These are phyloP conservation scores for Microcebus lehilahytsara DNA, from an alignment of 2,113 vertebrate species.

Conservation along the genomic window DNA sequence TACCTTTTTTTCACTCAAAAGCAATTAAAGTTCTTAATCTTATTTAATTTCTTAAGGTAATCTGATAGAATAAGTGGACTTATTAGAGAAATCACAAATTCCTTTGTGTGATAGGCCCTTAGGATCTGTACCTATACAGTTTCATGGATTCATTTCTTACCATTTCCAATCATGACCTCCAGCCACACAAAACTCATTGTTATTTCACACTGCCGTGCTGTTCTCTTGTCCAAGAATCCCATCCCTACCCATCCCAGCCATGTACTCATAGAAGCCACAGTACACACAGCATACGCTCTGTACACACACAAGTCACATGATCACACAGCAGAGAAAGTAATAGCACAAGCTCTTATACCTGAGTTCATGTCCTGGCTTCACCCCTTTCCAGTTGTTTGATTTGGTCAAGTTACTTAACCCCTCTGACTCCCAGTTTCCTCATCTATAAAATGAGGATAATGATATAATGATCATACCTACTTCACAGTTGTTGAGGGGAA, in stretches of 20 bases:
- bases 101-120: not conserved
- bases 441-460: not conserved
- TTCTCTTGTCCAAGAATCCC: not conserved
- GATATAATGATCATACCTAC: not conserved
- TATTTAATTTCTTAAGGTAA: not conserved
- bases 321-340: not conserved
- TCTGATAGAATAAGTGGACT: not conserved
- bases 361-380: not conserved
- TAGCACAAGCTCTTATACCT: not conserved
- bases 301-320: not conserved
- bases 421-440: not conserved
- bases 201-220: not conserved
- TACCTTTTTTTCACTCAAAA: not conserved
- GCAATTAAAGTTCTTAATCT: not conserved
- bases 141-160: not conserved
- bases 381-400: not conserved
- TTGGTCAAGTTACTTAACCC: not conserved
- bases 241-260: accelerated
- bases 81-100: not conserved
- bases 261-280: accelerated
- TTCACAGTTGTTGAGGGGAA: not conserved
- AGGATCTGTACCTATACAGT: not conserved
- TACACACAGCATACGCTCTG: not conserved
- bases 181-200: not conserved
- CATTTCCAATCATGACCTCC: not conserved